Evolutionary conservation across 2,797 vertebrate genomes (phyloP).

Genomic region (Todus mexicanus): DNA sequence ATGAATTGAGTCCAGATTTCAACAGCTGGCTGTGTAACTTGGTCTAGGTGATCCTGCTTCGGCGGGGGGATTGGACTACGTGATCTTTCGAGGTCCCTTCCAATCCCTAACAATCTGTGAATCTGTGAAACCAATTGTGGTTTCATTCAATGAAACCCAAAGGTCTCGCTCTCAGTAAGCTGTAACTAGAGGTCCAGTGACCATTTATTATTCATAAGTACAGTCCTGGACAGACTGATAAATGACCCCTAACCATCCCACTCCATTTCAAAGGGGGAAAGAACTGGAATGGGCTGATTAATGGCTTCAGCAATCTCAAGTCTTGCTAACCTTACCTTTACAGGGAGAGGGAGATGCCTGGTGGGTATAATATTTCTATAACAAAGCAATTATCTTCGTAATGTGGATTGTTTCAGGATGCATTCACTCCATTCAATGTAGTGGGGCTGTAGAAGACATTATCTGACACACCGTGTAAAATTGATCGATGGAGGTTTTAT

Average conservation of each 20-base stretch:
- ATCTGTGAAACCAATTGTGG: neutral
- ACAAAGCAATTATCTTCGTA: neutral
- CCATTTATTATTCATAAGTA: constrained; percentile 23
- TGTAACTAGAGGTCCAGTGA: neutral
- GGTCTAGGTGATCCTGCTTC: too few relatives aligned
- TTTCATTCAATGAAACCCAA: neutral
- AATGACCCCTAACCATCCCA: neutral
- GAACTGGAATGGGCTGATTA: neutral
- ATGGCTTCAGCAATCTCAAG: neutral
- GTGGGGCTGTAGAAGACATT: neutral
- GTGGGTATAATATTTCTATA: neutral
- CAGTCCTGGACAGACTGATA: neutral
- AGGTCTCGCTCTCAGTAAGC: neutral
- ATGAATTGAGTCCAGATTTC: constrained; percentile 32
- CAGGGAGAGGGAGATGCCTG: neutral
- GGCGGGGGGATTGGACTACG: too few relatives aligned
- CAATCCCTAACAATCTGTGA: too few relatives aligned
- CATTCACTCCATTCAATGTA: neutral
- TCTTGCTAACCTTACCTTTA: constrained; percentile 5
- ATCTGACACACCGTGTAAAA: neutral
- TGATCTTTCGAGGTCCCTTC: too few relatives aligned
- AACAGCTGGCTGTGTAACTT: constrained; percentile 44
- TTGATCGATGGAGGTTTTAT: neutral
- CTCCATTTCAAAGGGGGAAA: neutral
- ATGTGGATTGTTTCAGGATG: neutral